Evolutionary conservation across 2,888 invertebrate genomes (phyloP).

Genomic region (Mylabris sibirica): DNA sequence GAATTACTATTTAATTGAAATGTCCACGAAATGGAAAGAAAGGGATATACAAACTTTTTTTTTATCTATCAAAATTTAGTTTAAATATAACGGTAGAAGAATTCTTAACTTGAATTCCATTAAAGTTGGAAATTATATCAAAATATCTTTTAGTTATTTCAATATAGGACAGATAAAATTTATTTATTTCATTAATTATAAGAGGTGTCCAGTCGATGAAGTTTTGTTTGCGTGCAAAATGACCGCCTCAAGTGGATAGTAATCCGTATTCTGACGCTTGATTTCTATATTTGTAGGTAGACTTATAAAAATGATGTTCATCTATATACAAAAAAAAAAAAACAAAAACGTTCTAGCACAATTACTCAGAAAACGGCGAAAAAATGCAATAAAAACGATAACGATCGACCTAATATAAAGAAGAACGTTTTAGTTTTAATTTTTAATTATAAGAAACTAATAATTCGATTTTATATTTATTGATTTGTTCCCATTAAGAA

Average conservation of each 20-base stretch:
- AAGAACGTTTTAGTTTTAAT: too few relatives aligned
- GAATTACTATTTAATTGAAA: not conserved
- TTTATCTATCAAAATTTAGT: not conserved
- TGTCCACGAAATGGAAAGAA: not conserved
- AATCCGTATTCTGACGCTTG: too few relatives aligned
- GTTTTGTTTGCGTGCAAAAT: too few relatives aligned
- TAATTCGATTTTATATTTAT: not conserved
- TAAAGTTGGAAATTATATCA: not conserved
- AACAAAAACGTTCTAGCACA: too few relatives aligned
- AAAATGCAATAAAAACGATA: not conserved
- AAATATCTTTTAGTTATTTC: too few relatives aligned
- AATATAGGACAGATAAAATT: too few relatives aligned
- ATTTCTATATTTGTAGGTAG: too few relatives aligned
- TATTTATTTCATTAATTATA: too few relatives aligned
- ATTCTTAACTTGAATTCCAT: not conserved
- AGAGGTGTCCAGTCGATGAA: too few relatives aligned
- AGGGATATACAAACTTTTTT: not conserved
- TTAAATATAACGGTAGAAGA: not conserved
- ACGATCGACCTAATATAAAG: too few relatives aligned
- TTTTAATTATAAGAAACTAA: not conserved
- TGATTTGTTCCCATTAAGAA: conserved; percentile 16
- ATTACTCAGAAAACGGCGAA: not conserved
- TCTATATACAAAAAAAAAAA: not conserved
- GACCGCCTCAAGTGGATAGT: too few relatives aligned
- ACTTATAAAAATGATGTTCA: too few relatives aligned